Percentiles rank a stretch among this genome's conserved stretches.
Evolutionary conservation across 2,888 invertebrate genomes (phyloP).

Genomic region (Poecilus cupreus): DNA sequence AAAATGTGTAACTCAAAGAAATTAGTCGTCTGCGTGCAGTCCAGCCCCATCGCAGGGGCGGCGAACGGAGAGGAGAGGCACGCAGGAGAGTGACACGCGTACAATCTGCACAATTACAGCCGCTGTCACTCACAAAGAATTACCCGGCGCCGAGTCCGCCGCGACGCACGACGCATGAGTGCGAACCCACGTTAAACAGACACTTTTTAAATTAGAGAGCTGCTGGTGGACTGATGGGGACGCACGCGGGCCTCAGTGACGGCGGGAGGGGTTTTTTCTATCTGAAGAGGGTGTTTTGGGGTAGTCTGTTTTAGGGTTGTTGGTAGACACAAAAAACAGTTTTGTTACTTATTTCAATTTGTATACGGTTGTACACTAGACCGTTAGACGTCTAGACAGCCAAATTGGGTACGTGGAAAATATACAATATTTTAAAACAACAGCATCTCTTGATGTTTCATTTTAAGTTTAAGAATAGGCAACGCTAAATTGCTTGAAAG

Average conservation of each 20-base stretch:
- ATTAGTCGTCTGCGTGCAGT: background rate
- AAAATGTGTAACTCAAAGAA: too few species aligned
- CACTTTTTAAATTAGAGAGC: constrained; percentile 49
- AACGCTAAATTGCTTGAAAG: too few species aligned
- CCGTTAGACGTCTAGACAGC: too few species aligned
- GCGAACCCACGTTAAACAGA: constrained; percentile 41
- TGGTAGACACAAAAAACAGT: too few species aligned
- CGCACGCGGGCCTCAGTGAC: background rate
- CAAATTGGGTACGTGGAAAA: too few species aligned
- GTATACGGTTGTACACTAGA: too few species aligned
- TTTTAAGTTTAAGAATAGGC: too few species aligned
- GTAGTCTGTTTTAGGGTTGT: background rate
- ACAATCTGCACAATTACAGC: constrained; percentile 56
- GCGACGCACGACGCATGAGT: background rate
- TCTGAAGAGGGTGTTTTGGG: too few species aligned
- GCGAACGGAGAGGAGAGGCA: background rate
- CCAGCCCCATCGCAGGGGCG: background rate
- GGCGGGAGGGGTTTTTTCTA: background rate
- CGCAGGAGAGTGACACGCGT: constrained; percentile 46
- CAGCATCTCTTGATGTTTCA: too few species aligned
- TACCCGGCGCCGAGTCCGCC: constrained; percentile 8
- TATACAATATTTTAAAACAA: too few species aligned
- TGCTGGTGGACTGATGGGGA: background rate
- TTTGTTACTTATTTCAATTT: too few species aligned
- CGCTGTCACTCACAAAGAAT: constrained; percentile 55